These are phyloP conservation scores for Callionymus lyra DNA, from an alignment of 2,113 vertebrate genomes.

Conservation along the genomic window DNA sequence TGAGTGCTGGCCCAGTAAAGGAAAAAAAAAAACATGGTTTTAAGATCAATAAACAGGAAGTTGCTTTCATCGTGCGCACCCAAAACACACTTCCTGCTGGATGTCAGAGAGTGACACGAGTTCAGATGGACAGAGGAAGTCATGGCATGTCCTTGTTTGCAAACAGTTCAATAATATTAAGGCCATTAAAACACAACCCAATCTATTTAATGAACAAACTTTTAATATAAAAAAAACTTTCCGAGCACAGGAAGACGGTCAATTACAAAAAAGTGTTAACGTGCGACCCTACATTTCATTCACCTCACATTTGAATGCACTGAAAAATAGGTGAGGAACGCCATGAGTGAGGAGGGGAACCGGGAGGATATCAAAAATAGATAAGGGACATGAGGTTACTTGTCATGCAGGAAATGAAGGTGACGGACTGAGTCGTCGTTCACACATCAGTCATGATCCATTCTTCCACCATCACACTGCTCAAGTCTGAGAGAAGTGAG, in stretches of 20 bases:
- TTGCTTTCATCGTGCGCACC: slow-evolving; percentile 35
- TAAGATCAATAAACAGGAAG: slow-evolving; percentile 51
- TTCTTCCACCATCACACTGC: slow-evolving; percentile 22
- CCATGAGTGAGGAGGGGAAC: slow-evolving; percentile 18
- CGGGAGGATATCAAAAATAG: slow-evolving; percentile 39
- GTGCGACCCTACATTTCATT: too few species aligned
- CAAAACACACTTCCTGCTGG: slow-evolving; percentile 14
- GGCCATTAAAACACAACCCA: too few species aligned
- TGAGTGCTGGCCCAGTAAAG: background rate
- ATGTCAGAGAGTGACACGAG: slow-evolving; percentile 9
- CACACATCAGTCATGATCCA: slow-evolving; percentile 42
- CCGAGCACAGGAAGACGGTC: too few species aligned
- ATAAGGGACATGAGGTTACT: slow-evolving; percentile 44
- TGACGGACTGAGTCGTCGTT: slow-evolving; percentile 44
- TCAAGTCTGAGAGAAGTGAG: slow-evolving; percentile 44
- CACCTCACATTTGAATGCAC: too few species aligned
- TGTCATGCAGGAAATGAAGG: slow-evolving; percentile 54
- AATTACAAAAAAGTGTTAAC: too few species aligned
- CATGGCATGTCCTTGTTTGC: too few species aligned
- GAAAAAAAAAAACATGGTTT: slow-evolving; percentile 8
- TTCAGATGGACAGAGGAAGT: too few species aligned
- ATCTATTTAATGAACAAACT: background rate
- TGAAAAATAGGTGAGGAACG: slow-evolving; percentile 13
- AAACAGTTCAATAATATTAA: too few species aligned
- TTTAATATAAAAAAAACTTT: too few species aligned